phyloP scores from a whole-genome alignment of 92 coral and sea anemone genomes.

The Epizoanthus scotinus region DNA sequence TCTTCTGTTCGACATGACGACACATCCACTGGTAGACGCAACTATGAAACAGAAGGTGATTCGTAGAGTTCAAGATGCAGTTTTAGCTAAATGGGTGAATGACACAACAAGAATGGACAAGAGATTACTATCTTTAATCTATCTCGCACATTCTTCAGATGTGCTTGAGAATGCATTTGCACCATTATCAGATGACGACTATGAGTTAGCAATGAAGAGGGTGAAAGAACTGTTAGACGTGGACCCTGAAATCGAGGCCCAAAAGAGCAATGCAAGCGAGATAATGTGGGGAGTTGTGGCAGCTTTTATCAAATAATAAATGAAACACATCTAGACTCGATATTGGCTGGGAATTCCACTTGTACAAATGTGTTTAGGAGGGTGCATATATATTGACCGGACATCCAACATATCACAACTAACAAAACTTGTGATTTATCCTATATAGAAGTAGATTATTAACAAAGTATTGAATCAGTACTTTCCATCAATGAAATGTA shows the following conservation, averaged over 20 bases:
- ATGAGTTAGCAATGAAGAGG: conserved; percentile 98
- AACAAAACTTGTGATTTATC: too few relatives aligned
- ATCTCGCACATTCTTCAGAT: conserved; percentile 98
- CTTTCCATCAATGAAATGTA: too few relatives aligned
- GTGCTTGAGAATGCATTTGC: conserved; percentile 98
- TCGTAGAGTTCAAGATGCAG: conserved; percentile 93
- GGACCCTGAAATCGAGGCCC: conserved; percentile 92
- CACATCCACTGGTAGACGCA: conserved; percentile 95
- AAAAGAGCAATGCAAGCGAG: conserved; percentile 79
- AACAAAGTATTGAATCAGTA: too few relatives aligned
- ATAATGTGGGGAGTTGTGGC: conserved; percentile 99
- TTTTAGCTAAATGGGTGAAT: conserved; percentile 92
- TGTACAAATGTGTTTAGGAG: too few relatives aligned
- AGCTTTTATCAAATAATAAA: conserved; percentile 84
- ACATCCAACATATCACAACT: too few relatives aligned
- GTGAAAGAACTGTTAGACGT: conserved; percentile 94
- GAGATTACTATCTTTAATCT: conserved; percentile 79
- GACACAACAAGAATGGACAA: conserved; percentile 93
- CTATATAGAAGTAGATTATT: too few relatives aligned
- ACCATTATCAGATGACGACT: conserved; percentile 95
- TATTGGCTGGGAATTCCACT: background rate
- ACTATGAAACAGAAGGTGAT: conserved; percentile 84
- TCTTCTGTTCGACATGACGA: conserved; percentile 96
- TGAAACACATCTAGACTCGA: background rate
- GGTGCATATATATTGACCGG: too few relatives aligned